A percentile compares a stretch with the other conserved stretches of the same genome.
Evolutionary conservation across 2,888 invertebrate genomes (phyloP).

Genomic region (Scaptomyza cyrtandrae): DNA sequence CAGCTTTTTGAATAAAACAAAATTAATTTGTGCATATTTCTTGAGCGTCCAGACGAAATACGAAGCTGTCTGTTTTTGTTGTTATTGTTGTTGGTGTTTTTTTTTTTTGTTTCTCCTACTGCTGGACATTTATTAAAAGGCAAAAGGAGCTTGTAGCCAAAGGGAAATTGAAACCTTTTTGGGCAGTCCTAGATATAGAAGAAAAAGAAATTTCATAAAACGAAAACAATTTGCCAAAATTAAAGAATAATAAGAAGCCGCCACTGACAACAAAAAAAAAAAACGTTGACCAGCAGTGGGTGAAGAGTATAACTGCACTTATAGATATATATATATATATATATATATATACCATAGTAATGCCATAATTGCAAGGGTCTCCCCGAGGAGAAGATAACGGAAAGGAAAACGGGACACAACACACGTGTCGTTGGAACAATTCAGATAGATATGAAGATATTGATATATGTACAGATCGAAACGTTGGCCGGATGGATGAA

Average conservation of each 20-base stretch:
- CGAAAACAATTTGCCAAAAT: constrained; percentile 84
- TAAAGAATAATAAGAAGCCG: constrained; percentile 82
- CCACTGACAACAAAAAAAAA: constrained; percentile 27
- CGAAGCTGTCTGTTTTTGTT: constrained; percentile 49
- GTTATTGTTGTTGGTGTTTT: constrained; percentile 14
- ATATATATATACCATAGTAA: constrained; percentile 29
- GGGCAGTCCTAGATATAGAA: constrained; percentile 70
- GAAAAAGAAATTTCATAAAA: constrained; percentile 83
- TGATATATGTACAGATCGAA: constrained; percentile 60
- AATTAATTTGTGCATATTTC: constrained; percentile 82
- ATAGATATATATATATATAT: constrained; percentile 2
- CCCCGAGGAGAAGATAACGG: constrained; percentile 36
- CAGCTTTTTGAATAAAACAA: constrained; percentile 68
- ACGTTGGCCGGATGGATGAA: constrained; percentile 32
- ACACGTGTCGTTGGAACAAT: constrained; percentile 69
- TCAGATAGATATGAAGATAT: constrained; percentile 59
- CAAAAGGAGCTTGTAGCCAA: constrained; percentile 58
- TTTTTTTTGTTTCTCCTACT: constrained; percentile 22
- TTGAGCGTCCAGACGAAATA: constrained; percentile 75
- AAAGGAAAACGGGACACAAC: constrained; percentile 43
- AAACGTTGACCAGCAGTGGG: constrained; percentile 21
- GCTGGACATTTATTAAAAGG: constrained; percentile 79
- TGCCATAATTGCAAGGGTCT: constrained; percentile 62
- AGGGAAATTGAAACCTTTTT: constrained; percentile 68
- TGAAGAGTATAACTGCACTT: constrained; percentile 9